Evolutionary conservation across 1,140 invertebrate genomes (phyloP).

Genomic region (Pseudachorutes palmiensis): DNA sequence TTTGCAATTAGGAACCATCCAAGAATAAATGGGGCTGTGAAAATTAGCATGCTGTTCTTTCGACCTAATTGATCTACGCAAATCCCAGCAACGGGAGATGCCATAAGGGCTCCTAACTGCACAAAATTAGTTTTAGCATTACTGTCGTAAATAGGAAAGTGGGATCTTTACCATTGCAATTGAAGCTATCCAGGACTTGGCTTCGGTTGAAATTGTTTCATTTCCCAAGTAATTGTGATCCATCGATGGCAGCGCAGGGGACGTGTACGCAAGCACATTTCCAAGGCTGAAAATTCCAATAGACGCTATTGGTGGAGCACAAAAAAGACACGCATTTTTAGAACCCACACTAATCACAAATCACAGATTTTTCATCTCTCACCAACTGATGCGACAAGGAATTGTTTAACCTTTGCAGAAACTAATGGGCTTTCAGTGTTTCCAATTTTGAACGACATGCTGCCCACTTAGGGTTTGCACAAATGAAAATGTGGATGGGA

Average conservation of each 20-base stretch:
- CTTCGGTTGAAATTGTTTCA: conserved; percentile 1
- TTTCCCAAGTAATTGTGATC: conserved; percentile 1
- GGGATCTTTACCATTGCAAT: conserved; percentile 4
- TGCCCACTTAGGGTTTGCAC: neutral
- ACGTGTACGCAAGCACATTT: conserved; percentile 8
- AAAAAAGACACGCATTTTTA: neutral
- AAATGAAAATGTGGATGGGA: neutral
- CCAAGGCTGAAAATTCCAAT: conserved; percentile 4
- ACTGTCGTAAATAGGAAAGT: no score
- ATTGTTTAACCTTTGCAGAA: neutral
- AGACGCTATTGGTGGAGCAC: neutral
- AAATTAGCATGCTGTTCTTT: conserved; percentile 8
- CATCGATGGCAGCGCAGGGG: neutral
- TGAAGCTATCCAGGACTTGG: conserved; percentile 5
- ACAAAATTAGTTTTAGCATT: no score
- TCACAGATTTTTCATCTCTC: neutral
- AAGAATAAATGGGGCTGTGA: conserved; percentile 5
- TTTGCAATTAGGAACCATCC: conserved; percentile 13
- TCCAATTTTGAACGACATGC: conserved; percentile 2
- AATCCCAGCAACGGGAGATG: conserved; percentile 9
- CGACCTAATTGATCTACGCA: conserved; percentile 10
- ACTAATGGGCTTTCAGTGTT: neutral
- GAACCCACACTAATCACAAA: neutral
- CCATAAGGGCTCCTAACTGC: conserved; percentile 8
- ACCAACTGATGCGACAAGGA: conserved; percentile 3